These are phyloP conservation scores for Sanderia malayensis DNA, from an alignment of 30 jellyfish, hydroid and myxozoan species.

Conservation along the genomic window DNA sequence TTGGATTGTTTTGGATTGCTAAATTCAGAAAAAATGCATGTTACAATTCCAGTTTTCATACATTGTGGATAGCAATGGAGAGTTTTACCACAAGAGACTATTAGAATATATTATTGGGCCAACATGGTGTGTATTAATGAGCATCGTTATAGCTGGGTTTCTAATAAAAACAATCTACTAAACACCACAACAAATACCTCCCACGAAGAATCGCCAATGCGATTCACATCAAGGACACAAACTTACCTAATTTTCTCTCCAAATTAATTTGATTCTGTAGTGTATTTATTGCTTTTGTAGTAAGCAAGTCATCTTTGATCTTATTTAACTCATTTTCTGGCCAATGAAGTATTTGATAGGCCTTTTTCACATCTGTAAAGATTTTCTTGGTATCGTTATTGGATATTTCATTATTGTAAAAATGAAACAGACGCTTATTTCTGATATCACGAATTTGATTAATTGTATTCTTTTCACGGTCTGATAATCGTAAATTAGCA, in stretches of 20 bases:
- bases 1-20: too few species aligned
- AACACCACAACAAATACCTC: too few species aligned
- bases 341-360: neutral
- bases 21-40: too few species aligned
- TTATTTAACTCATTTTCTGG: neutral
- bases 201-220: too few species aligned
- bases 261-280: neutral
- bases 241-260: slow-evolving; percentile 2
- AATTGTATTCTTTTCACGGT: neutral
- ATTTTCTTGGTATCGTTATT: neutral
- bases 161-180: too few species aligned
- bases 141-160: too few species aligned
- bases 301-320: neutral
- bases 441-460: neutral
- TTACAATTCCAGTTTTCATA: too few species aligned
- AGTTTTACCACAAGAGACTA: too few species aligned
- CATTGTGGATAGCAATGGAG: too few species aligned
- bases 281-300: neutral
- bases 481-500: neutral
- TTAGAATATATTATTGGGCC: too few species aligned
- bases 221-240: too few species aligned
- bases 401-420: neutral
- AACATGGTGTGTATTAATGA: too few species aligned
- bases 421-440: neutral
- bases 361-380: neutral